Conservation (phyloP, 1,140 invertebrate species). For the Pogonognathellus flavescens region DNA sequence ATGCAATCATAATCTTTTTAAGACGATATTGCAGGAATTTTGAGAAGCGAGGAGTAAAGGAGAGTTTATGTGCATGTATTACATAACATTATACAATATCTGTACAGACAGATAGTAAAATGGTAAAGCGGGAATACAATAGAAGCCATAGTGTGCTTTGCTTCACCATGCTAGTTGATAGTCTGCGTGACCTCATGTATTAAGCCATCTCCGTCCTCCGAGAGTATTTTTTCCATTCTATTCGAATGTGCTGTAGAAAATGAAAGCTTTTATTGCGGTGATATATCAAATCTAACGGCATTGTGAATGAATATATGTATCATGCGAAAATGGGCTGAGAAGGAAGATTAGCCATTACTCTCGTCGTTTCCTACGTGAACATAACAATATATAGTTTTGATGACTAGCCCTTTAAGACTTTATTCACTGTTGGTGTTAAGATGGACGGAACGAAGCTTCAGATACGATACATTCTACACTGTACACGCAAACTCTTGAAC, state of each 20-base stretch:
- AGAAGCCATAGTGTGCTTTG: conserved; percentile 5
- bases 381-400: conserved; percentile 42
- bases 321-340: conserved; percentile 60
- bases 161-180: background rate
- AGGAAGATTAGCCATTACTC: conserved; percentile 53
- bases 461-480: background rate
- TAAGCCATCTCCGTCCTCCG: conserved; percentile 25
- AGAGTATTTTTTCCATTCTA: conserved; percentile 18
- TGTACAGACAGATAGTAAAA: background rate
- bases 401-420: conserved; percentile 2
- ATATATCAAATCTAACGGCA: conserved; percentile 61
- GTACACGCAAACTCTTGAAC: conserved; percentile 12
- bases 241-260: conserved; percentile 31
- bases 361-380: conserved; percentile 37
- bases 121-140: conserved; percentile 28
- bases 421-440: conserved; percentile 31
- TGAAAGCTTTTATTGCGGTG: conserved; percentile 61
- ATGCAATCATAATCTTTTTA: background rate
- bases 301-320: conserved; percentile 55
- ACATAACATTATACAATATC: background rate
- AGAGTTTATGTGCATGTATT: background rate
- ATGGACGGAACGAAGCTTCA: background rate
- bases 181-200: conserved; percentile 58
- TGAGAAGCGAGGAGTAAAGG: background rate
- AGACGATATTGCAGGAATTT: background rate